Evolutionary conservation across 1,140 invertebrate genomes (phyloP).

Genomic region (Saxidomus purpurata): DNA sequence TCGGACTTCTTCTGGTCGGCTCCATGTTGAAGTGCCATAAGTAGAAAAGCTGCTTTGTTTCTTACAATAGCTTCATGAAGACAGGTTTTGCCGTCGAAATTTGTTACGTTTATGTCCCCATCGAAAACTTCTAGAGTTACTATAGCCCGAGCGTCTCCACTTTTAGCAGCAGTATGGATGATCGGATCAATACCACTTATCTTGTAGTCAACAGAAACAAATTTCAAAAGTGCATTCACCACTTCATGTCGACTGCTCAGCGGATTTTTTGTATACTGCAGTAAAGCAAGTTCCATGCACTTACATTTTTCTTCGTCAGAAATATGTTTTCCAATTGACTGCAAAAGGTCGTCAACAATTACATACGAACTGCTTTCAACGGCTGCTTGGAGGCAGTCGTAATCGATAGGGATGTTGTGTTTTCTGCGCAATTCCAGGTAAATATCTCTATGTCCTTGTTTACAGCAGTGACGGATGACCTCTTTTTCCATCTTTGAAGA

Average conservation of each 20-base stretch:
- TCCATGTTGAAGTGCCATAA: not conserved
- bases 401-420: not conserved
- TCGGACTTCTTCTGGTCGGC: not conserved
- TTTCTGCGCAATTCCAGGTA: not conserved
- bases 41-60: not conserved
- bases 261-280: not conserved
- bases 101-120: constrained; percentile 12
- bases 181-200: not conserved
- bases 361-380: not conserved
- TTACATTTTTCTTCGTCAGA: not conserved
- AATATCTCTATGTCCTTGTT: not conserved
- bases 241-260: not conserved
- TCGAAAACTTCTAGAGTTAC: not conserved
- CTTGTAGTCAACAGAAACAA: constrained; percentile 1
- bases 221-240: not conserved
- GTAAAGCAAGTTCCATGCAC: not conserved
- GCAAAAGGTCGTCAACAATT: constrained; percentile 1
- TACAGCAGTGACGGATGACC: not conserved
- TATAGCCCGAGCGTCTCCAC: not conserved
- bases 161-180: not conserved
- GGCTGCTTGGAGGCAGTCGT: not conserved
- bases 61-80: not conserved
- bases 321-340: not conserved
- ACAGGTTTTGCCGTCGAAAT: not conserved
- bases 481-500: not conserved